Evolutionary conservation across 2,113 vertebrate genomes (phyloP).

Genomic region (Galbula dea): DNA sequence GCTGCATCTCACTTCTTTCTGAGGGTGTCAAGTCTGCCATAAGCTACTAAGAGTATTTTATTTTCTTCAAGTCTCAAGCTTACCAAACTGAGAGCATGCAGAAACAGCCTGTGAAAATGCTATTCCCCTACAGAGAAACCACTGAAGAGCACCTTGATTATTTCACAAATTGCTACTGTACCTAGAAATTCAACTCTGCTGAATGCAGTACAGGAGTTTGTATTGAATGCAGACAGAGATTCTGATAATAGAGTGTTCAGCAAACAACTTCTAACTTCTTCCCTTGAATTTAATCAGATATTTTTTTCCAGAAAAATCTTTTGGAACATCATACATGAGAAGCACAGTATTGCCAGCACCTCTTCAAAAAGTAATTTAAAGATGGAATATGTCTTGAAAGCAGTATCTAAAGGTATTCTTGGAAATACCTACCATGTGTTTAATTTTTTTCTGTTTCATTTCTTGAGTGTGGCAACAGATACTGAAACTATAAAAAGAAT

Average conservation of each 20-base stretch:
- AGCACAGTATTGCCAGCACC: neutral
- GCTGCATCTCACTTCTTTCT: neutral
- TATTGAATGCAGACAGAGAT: neutral
- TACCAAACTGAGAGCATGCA: neutral
- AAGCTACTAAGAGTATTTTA: neutral
- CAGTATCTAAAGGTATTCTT: neutral
- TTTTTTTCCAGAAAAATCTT: neutral
- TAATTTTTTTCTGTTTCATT: conserved; percentile 9
- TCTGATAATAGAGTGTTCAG: neutral
- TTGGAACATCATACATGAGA: neutral
- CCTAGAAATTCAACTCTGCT: neutral
- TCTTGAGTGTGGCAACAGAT: neutral
- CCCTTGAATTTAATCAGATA: neutral
- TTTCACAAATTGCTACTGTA: neutral
- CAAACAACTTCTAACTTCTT: neutral
- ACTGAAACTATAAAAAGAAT: conserved; percentile 4
- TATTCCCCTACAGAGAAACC: neutral
- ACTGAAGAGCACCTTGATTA: neutral
- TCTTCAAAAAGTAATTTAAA: neutral
- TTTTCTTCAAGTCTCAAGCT: neutral
- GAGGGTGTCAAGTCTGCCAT: neutral
- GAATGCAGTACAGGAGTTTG: neutral
- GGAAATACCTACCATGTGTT: neutral
- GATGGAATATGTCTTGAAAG: neutral
- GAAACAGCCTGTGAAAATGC: neutral